Evolutionary conservation across 2,888 invertebrate species (phyloP).

Genomic region (Hirtodrosophila trivittata): DNA sequence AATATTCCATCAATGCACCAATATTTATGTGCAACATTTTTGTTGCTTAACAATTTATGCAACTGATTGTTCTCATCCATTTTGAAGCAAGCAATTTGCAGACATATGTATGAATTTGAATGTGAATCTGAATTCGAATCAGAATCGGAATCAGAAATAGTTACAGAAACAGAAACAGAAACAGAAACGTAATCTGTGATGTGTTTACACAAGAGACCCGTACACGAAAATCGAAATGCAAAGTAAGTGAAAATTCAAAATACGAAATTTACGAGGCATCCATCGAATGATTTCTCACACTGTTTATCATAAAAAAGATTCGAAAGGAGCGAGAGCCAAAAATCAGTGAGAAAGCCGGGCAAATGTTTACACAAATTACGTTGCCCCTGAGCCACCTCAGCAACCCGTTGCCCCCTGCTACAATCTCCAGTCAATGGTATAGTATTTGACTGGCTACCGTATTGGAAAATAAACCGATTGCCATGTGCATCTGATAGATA

Average conservation of each 20-base stretch:
- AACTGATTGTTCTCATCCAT: conserved; percentile 17
- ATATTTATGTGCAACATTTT: conserved; percentile 46
- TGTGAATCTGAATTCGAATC: conserved; percentile 9
- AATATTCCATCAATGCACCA: conserved; percentile 48
- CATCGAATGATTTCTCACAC: conserved; percentile 54
- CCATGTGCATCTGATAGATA: conserved; percentile 68
- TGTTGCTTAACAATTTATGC: conserved; percentile 58
- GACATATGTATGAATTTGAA: conserved; percentile 42
- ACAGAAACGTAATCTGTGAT: conserved; percentile 40
- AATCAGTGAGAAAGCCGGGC: conserved; percentile 73
- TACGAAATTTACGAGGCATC: conserved; percentile 62
- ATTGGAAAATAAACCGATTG: conserved; percentile 78
- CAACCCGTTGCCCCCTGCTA: neutral
- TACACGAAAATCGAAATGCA: conserved; percentile 31
- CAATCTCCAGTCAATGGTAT: conserved; percentile 31
- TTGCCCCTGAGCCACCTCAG: conserved; percentile 28
- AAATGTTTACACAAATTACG: conserved; percentile 79
- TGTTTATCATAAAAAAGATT: conserved; percentile 72
- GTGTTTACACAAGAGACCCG: conserved; percentile 65
- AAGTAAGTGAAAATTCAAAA: conserved; percentile 46
- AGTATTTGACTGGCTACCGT: conserved; percentile 75
- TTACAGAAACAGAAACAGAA: conserved; percentile 17
- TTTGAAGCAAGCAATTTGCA: conserved; percentile 31
- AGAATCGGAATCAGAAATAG: conserved; percentile 10
- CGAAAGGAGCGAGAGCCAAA: conserved; percentile 40